Conservation (phyloP, 1,140 invertebrate genomes). For the Meloidogyne chitwoodi region DNA sequence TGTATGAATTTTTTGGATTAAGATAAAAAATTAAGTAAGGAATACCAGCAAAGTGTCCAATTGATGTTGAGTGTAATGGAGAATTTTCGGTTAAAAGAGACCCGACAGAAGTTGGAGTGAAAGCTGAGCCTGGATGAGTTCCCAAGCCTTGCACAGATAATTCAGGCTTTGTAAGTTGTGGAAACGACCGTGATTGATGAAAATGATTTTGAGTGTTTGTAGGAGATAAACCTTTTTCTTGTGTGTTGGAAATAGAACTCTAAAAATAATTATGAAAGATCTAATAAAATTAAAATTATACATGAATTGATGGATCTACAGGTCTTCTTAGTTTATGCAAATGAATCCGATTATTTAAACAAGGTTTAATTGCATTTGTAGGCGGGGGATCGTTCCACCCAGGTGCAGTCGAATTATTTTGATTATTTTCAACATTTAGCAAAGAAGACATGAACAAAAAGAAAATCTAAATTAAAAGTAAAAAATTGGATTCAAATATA, state of each 20-base stretch:
- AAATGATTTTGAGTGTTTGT: neutral
- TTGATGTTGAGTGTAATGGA: neutral
- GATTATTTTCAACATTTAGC: neutral
- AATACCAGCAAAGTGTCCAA: neutral
- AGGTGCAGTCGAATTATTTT: constrained; percentile 2
- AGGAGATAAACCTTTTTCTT: neutral
- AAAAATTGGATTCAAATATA: no score
- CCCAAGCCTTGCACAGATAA: neutral
- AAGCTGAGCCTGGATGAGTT: constrained; percentile 26
- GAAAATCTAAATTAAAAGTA: neutral
- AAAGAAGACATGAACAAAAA: neutral
- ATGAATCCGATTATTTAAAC: neutral
- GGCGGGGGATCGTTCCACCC: constrained; percentile 34
- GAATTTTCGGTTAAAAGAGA: neutral
- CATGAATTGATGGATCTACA: constrained; percentile 31
- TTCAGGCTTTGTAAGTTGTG: constrained; percentile 3
- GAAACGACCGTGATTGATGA: constrained; percentile 18
- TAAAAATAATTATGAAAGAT: neutral
- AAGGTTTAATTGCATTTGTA: neutral
- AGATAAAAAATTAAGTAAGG: neutral
- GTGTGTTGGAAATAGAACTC: neutral
- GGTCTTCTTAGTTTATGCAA: constrained; percentile 23
- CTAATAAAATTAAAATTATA: neutral
- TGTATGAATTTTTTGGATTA: no score
- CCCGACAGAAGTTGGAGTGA: constrained; percentile 18